Conservation (phyloP, 2,888 invertebrate genomes). For the Maniola hyperantus region DNA sequence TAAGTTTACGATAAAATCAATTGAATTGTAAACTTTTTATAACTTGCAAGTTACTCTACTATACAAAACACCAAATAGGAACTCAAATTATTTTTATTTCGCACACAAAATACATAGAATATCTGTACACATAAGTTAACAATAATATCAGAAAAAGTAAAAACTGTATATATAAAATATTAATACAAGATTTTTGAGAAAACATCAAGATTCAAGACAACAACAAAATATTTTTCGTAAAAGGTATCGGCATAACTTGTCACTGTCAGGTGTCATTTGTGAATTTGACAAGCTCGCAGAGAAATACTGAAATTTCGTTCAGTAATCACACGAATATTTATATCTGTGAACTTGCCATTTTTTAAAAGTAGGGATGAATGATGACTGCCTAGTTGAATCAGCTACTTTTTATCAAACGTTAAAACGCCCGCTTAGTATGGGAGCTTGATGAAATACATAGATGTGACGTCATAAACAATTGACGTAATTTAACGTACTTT, state of each 20-base stretch:
- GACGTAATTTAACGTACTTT: too few relatives aligned
- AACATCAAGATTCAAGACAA: background rate
- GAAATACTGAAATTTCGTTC: background rate
- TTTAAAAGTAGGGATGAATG: too few relatives aligned
- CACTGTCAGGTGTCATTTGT: background rate
- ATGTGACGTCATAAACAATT: too few relatives aligned
- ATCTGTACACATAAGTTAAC: background rate
- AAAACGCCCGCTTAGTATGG: too few relatives aligned
- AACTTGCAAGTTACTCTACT: slow-evolving; percentile 14
- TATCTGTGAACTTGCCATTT: too few relatives aligned
- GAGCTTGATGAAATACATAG: too few relatives aligned
- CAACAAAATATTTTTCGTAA: too few relatives aligned
- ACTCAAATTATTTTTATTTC: slow-evolving; percentile 29
- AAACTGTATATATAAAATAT: background rate
- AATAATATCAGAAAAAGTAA: too few relatives aligned
- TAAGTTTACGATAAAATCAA: slow-evolving; percentile 43
- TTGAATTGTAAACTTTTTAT: slow-evolving; percentile 18
- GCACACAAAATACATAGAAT: slow-evolving; percentile 4
- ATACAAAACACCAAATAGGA: slow-evolving; percentile 30
- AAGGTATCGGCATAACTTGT: background rate
- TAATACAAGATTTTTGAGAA: background rate
- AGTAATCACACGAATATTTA: background rate
- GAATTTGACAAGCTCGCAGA: background rate
- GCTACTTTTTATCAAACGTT: too few relatives aligned
- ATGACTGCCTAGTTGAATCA: too few relatives aligned